Evolutionary conservation across 2,797 vertebrate species (phyloP).

Genomic region (Poeciliopsis presidionis): DNA sequence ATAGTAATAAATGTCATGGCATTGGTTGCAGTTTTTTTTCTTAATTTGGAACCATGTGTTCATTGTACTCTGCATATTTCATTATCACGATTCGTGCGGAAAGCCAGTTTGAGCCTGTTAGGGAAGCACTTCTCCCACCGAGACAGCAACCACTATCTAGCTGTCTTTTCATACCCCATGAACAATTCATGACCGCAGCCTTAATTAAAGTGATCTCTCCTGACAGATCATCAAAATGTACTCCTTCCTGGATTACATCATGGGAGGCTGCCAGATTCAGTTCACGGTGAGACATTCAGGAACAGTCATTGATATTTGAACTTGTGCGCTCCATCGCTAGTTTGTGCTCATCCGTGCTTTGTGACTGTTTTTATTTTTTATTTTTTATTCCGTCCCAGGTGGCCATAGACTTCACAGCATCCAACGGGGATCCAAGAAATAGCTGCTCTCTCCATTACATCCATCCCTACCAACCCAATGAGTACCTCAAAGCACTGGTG

Average conservation of each 20-base stretch:
- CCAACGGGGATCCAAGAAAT: slow-evolving; percentile 96
- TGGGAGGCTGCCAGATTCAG: slow-evolving; percentile 99
- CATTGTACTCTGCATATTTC: neutral
- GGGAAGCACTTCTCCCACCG: neutral
- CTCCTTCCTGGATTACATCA: slow-evolving; percentile 99
- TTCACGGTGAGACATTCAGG: slow-evolving; percentile 88
- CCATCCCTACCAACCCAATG: slow-evolving; percentile 98
- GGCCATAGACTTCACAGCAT: slow-evolving; percentile 98
- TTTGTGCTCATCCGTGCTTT: slow-evolving; percentile 16
- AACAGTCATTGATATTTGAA: slow-evolving; percentile 32
- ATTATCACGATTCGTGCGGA: neutral
- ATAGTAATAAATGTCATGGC: neutral
- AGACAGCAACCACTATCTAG: neutral
- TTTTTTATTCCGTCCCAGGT: slow-evolving; percentile 80
- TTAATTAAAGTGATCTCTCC: slow-evolving; percentile 32
- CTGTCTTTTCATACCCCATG: slow-evolving; percentile 1
- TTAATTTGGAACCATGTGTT: neutral
- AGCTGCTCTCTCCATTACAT: slow-evolving; percentile 99
- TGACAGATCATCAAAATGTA: slow-evolving; percentile 99
- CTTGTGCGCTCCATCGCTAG: neutral
- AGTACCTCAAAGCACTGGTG: slow-evolving; percentile 97
- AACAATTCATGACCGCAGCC: slow-evolving; percentile 9
- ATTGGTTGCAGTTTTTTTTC: neutral
- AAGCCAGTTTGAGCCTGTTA: neutral
- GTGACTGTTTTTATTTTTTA: slow-evolving; percentile 18